Conservation (phyloP, 2,888 invertebrate genomes). For the Rhamnusium bicolor region DNA sequence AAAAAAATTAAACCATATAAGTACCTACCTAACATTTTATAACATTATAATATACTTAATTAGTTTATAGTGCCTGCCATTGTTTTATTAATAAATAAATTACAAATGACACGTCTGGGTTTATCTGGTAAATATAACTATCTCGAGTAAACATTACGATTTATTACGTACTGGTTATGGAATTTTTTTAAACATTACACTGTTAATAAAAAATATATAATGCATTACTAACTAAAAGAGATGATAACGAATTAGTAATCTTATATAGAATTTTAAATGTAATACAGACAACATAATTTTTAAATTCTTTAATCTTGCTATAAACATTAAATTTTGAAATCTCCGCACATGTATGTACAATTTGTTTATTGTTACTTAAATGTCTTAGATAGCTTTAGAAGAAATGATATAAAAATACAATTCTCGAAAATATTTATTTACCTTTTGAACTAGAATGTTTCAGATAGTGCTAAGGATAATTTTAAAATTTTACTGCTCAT, state of each 20-base stretch:
- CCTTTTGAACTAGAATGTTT: no score
- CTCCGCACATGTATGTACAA: background rate
- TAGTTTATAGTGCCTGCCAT: conserved; percentile 57
- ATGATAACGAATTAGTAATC: conserved; percentile 19
- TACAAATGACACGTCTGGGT: conserved; percentile 48
- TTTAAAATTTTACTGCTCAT: no score
- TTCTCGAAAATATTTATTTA: background rate
- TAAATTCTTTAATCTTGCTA: background rate
- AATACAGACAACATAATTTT: background rate
- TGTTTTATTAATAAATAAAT: conserved; percentile 58
- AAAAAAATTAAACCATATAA: conserved; percentile 20
- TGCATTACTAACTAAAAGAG: conserved; percentile 13
- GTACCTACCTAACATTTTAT: conserved; percentile 4
- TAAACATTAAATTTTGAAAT: background rate
- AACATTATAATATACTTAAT: conserved; percentile 44
- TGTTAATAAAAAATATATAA: conserved; percentile 14
- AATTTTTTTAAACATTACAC: conserved; percentile 33
- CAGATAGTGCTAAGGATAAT: no score
- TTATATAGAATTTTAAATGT: background rate
- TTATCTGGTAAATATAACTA: conserved; percentile 57
- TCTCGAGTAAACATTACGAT: conserved; percentile 57
- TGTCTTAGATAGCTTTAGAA: background rate
- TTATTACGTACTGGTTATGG: conserved; percentile 40
- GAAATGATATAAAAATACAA: no score
- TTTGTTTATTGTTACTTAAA: conserved; percentile 3